Base-by-base conservation (phyloP, 1,140 invertebrate genomes). In the Solen grandis region DNA sequence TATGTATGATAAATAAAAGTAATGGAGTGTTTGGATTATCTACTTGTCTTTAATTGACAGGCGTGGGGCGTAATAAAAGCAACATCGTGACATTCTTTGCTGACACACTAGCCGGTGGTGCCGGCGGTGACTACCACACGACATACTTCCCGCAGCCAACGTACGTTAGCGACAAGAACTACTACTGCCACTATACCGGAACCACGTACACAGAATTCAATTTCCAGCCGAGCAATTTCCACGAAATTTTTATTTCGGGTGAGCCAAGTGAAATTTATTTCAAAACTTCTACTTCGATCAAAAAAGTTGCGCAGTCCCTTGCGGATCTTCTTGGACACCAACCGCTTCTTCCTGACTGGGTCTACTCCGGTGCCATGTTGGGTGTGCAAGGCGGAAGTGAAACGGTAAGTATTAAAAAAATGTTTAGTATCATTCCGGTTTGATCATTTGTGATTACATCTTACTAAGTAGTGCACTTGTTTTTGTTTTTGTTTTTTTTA, bases 91-190 rank as follows among this genome's bases (percentile, higher is more conserved):
- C 91, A 4, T 90, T 90, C 54, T 75, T 88, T n/a, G 88, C 88
- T 14, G 88, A 90, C 36, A 75, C 70, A 13, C 72, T 85, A 3
- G 73, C 78, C 14, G 70, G 74, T 0, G 86, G 89, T 14, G 87
- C 88, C 19, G 92, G 91, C 8, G 92, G 92, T 10, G 89, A 91
- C 62, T 92, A 90, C 81, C 87, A 92, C 76, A 92, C 91, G 33
- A 93, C 91, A 2, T 93, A 93, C 78, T 92, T 88, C 76, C 91
- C 92, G 0, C 89, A 92, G 78, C 86, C 92, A 27, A 89, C 89
- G 5, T 93, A 88, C 75, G 52, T 92, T 13, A 91, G 88, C 65
- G 85, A 85, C 25, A 79, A 86, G 19, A 85, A 88, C 4, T 92
- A 91, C 72, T 86, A 84, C n/a, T 82, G 91, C 19, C 87, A 88